These are phyloP conservation scores for Eudasyphora cyanicolor DNA, from an alignment of 2,888 invertebrate genomes.

Conservation along the genomic window DNA sequence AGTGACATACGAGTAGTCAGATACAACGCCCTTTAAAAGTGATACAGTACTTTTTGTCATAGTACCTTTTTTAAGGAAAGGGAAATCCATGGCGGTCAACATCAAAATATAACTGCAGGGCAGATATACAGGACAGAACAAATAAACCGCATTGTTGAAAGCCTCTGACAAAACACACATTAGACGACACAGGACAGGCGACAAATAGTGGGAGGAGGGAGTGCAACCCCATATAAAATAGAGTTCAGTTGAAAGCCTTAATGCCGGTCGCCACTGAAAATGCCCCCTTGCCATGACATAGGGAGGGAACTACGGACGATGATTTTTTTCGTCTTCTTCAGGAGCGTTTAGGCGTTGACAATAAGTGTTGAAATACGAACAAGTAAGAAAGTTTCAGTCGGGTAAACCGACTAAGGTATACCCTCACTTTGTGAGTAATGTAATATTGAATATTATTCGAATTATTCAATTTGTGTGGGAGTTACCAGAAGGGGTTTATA, in stretches of 20 bases:
- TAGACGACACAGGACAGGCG: neutral
- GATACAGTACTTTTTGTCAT: too few species aligned
- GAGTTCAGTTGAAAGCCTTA: neutral
- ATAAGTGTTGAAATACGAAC: constrained; percentile 53
- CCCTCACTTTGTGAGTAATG: too few species aligned
- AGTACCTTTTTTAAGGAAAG: too few species aligned
- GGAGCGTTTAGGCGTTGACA: constrained; percentile 60
- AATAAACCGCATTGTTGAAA: neutral
- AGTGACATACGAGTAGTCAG: too few species aligned
- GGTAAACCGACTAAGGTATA: too few species aligned
- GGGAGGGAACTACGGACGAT: neutral
- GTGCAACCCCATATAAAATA: constrained; percentile 4
- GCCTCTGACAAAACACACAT: neutral
- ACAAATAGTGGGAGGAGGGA: constrained; percentile 3
- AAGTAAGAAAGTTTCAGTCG: too few species aligned
- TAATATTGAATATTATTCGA: too few species aligned
- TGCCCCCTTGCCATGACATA: constrained; percentile 5
- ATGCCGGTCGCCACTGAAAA: neutral
- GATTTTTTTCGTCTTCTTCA: too few species aligned
- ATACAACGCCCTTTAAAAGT: too few species aligned
- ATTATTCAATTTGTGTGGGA: too few species aligned
- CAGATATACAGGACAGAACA: neutral
- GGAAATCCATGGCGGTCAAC: neutral
- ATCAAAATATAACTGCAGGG: too few species aligned
- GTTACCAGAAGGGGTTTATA: too few species aligned